Conservation (phyloP, 2,888 invertebrate genomes). For the Lamellibrachia columna region DNA sequence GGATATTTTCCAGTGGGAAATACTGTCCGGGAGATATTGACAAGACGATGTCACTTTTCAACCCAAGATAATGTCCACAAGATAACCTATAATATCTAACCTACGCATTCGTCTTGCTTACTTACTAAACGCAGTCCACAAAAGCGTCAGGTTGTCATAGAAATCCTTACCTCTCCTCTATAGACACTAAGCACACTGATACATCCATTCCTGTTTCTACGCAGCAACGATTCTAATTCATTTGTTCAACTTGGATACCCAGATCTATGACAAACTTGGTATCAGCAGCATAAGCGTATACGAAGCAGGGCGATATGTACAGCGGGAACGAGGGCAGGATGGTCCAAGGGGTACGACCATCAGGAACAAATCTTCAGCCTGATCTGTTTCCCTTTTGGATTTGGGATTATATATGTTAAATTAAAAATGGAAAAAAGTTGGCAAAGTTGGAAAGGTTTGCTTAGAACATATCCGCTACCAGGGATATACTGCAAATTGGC, state of each 20-base stretch:
- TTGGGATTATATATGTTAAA: neutral
- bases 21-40: neutral
- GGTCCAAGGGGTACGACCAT: neutral
- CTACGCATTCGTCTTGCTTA: neutral
- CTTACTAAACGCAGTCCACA: neutral
- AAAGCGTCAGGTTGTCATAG: neutral
- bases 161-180: neutral
- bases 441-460: neutral
- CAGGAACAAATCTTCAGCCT: neutral
- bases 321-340: neutral
- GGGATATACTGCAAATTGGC: neutral
- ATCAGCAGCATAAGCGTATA: neutral
- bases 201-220: neutral
- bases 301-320: neutral
- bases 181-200: neutral
- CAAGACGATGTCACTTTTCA: neutral
- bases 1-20: neutral
- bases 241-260: neutral
- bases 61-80: neutral
- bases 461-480: neutral
- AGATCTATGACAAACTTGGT: neutral
- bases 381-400: neutral
- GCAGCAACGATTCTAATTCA: neutral
- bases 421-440: neutral
- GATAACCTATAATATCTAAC: neutral